Conservation (phyloP, 2,113 vertebrate genomes). For the Actenoides hombroni region DNA sequence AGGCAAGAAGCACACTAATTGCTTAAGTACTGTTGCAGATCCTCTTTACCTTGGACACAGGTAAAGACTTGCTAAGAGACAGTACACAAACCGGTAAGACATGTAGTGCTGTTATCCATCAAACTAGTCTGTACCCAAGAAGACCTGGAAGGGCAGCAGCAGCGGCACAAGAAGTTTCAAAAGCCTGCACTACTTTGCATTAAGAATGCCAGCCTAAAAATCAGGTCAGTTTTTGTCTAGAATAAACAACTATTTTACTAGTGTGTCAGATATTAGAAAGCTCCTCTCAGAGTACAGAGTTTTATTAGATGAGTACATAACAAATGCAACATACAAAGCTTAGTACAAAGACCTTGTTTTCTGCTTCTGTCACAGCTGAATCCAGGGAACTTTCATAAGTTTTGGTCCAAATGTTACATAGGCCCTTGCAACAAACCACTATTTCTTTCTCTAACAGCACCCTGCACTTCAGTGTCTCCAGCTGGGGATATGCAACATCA, state of each 20-base stretch:
- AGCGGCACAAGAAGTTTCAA: neutral
- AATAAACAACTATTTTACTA: neutral
- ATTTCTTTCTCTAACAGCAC: neutral
- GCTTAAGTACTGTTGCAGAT: neutral
- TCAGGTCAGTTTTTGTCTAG: conserved; percentile 7
- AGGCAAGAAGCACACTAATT: neutral
- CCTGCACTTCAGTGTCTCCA: neutral
- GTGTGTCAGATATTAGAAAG: neutral
- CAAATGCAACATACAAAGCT: neutral
- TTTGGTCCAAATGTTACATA: neutral
- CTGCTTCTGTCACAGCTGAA: neutral
- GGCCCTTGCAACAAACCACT: neutral
- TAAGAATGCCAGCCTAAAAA: neutral
- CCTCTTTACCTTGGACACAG: neutral
- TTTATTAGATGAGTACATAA: neutral
- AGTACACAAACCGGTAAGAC: neutral
- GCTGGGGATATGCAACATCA: neutral
- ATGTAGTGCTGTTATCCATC: neutral
- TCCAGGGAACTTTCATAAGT: neutral
- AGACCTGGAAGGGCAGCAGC: neutral
- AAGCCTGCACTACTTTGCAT: neutral
- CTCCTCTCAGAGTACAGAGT: neutral
- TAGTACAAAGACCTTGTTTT: neutral
- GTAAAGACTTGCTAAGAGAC: neutral
- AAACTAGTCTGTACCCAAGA: neutral